phyloP scores from a whole-genome alignment of 2,113 vertebrate species.

The Genyomyrus donnyi region DNA sequence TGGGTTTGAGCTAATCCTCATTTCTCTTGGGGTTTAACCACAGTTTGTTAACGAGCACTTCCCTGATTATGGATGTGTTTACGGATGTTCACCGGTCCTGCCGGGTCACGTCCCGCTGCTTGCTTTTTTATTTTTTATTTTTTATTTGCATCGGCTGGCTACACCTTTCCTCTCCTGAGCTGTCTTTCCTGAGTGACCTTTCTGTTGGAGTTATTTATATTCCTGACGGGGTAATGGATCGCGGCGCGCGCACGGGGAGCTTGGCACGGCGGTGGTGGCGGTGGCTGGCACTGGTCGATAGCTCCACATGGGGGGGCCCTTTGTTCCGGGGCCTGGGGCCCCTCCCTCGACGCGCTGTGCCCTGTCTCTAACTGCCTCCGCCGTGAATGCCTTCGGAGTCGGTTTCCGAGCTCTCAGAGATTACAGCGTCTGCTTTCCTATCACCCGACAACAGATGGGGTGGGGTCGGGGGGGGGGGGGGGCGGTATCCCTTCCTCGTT shows the following conservation, averaged over 20 bases:
- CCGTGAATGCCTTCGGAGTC: neutral
- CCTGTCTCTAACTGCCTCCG: neutral
- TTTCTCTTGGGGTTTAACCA: neutral
- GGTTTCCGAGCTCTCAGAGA: neutral
- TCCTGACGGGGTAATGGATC: neutral
- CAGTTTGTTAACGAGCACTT: neutral
- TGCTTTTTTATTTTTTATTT: neutral
- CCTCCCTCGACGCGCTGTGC: neutral
- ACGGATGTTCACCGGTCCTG: neutral
- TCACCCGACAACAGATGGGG: neutral
- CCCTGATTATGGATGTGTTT: neutral
- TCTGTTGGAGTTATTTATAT: slow-evolving; percentile 10
- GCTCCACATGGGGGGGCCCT: neutral
- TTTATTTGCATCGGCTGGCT: neutral
- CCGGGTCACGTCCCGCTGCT: neutral
- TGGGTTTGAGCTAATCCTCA: neutral
- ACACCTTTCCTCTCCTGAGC: neutral
- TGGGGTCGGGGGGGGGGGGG: neutral
- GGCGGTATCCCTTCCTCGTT: neutral
- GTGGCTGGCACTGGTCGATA: neutral
- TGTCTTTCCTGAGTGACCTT: slow-evolving; percentile 9
- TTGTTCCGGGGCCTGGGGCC: neutral
- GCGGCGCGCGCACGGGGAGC: neutral
- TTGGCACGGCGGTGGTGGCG: neutral
- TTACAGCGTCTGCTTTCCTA: slow-evolving; percentile 11